A percentile compares a stretch with the other conserved stretches of the same genome.
Evolutionary conservation across 2,888 invertebrate species (phyloP).

Genomic region (Tetranychus piercei): DNA sequence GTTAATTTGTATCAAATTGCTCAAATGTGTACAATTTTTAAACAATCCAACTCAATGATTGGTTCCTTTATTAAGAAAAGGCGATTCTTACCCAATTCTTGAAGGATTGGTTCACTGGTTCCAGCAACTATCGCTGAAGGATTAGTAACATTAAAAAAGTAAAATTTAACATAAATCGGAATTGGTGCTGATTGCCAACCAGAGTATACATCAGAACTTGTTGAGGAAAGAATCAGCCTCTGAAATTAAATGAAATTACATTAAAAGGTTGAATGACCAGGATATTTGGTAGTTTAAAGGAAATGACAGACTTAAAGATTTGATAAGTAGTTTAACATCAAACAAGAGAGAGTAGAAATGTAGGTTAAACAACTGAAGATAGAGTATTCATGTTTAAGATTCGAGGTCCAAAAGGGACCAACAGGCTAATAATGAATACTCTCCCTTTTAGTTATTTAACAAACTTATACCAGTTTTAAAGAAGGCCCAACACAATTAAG

Average conservation of each 20-base stretch:
- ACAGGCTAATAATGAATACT: too few species aligned
- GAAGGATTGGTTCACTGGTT: neutral
- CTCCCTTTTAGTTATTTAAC: too few species aligned
- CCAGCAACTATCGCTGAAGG: neutral
- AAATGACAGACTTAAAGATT: neutral
- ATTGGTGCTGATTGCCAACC: conserved; percentile 10
- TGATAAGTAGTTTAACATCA: neutral
- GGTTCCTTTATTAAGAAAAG: too few species aligned
- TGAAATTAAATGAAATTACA: neutral
- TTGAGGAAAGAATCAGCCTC: neutral
- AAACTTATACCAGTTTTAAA: too few species aligned
- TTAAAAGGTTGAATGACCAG: neutral
- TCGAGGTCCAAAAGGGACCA: too few species aligned
- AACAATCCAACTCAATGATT: too few species aligned
- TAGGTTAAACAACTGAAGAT: neutral
- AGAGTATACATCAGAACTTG: neutral
- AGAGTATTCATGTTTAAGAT: neutral
- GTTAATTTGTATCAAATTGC: too few species aligned
- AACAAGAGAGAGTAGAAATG: conserved; percentile 1
- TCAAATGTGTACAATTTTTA: too few species aligned
- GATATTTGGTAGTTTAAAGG: neutral
- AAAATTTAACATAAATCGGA: conserved; percentile 12
- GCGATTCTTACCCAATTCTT: conserved; percentile 11
- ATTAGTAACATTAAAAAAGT: conserved; percentile 16
- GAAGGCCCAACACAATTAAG: too few species aligned